Evolutionary conservation across 2,797 vertebrate genomes (phyloP).

Genomic region (Galagoides demidoff): DNA sequence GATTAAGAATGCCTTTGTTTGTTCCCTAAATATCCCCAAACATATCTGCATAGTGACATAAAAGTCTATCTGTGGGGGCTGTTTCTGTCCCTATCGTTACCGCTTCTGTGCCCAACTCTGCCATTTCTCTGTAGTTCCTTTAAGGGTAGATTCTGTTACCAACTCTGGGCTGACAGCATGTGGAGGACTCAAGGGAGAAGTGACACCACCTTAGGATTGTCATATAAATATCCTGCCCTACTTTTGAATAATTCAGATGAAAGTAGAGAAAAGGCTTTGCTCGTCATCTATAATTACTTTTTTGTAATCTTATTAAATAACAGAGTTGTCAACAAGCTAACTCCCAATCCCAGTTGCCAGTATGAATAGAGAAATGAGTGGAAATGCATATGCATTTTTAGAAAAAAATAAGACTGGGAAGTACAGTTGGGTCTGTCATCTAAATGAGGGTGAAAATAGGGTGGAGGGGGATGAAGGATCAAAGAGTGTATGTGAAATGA

Average conservation of each 20-base stretch:
- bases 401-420: not conserved
- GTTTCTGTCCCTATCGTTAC: not conserved
- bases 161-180: not conserved
- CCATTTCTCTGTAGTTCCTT: not conserved
- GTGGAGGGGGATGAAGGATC: not conserved
- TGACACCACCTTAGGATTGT: not conserved
- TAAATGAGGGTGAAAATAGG: not conserved
- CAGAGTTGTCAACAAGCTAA: not conserved
- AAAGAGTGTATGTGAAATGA: not conserved
- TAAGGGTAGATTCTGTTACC: not conserved
- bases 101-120: not conserved
- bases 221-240: not conserved
- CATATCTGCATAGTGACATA: not conserved
- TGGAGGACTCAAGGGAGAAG: not conserved
- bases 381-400: not conserved
- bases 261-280: not conserved
- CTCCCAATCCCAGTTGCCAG: not conserved
- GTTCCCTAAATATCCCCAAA: not conserved
- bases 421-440: not conserved
- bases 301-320: constrained; percentile 6
- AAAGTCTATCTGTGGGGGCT: not conserved
- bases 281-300: not conserved
- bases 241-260: not conserved
- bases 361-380: not conserved
- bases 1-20: not conserved